These are phyloP conservation scores for Cyphomyrmex costatus DNA, from an alignment of 1,140 invertebrate species.

Conservation along the genomic window DNA sequence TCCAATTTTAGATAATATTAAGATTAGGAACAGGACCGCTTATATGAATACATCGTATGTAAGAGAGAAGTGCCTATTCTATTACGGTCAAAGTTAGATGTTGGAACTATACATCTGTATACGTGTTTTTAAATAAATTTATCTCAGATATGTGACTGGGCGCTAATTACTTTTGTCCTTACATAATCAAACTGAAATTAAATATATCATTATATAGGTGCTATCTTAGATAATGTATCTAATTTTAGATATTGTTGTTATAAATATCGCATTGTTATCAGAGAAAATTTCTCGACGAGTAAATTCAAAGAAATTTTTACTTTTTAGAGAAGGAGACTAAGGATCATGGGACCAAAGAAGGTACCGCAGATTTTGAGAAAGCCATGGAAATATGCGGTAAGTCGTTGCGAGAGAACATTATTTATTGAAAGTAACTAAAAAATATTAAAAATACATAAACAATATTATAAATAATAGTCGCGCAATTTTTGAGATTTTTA, in stretches of 20 bases:
- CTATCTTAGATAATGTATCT: too few relatives aligned
- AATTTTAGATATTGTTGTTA: neutral
- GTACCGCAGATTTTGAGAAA: slow-evolving; percentile 74
- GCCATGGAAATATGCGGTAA: slow-evolving; percentile 78
- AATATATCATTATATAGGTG: too few relatives aligned
- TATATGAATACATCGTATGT: too few relatives aligned
- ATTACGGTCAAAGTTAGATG: too few relatives aligned
- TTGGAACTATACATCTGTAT: too few relatives aligned
- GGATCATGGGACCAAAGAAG: slow-evolving; percentile 68
- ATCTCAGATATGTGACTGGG: too few relatives aligned
- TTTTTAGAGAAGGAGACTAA: slow-evolving; percentile 54
- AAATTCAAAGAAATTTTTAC: neutral
- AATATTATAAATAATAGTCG: neutral
- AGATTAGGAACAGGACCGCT: too few relatives aligned
- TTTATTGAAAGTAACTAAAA: neutral
- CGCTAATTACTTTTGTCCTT: too few relatives aligned
- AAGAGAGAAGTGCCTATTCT: too few relatives aligned
- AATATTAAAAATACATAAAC: neutral
- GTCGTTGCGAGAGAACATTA: neutral
- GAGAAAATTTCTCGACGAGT: neutral
- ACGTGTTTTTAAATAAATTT: too few relatives aligned
- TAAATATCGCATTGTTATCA: neutral
- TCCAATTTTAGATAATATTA: too few relatives aligned
- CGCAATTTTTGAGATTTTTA: neutral
- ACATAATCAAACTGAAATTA: too few relatives aligned